Evolutionary conservation across 2,113 vertebrate species (phyloP), one percentile per base, ranked within the genome.

Genomic region (Cyrtonyx montezumae): DNA sequence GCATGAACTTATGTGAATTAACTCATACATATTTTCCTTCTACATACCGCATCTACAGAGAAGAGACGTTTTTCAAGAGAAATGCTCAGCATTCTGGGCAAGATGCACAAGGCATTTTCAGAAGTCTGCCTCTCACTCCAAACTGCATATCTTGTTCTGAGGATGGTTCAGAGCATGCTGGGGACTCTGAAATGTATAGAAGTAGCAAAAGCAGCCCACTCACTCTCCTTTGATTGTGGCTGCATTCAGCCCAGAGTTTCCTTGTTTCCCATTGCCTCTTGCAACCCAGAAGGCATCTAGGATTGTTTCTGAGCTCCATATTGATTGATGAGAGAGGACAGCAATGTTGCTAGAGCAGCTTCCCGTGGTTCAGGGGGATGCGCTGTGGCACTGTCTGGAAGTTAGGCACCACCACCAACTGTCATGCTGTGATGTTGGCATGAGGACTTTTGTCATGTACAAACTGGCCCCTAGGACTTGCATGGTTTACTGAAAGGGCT

Each of bases 301-400:
- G 9, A 51, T 49, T 42, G 28, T 32, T 84, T 77, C 46, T 0
- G 3, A 87, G 74, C 46, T 55, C 2, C 0, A 0, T 26, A 55
- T 46, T 65, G 55, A 59, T 26, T 34, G 66, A 17, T 5, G 18
- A 49, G 56, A 78, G 55, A 78, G 70, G 40, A 65, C 34, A 45
- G 9, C 30, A 73, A 8, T 0, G 3, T 43, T 48, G 48, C 66
- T 73, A 30, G n/a, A 23, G 70, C 58, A 48, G 14, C 14, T 59
- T 37, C 17, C 48, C 30, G 28, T 25, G 19, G 3, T 16, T 16
- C 59, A 49, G 37, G 34, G 30, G 46, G 53, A 26, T 0, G 0
- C 53, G 46, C 48, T 46, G 42, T 1, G 1, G 36, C 74, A 12
- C 34, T 10, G 9, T 13, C 46, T 63, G 79, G 8, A 67, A 40